These are phyloP conservation scores for Drosophila subquinaria DNA, from an alignment of 2,888 invertebrate species.

Conservation along the genomic window DNA sequence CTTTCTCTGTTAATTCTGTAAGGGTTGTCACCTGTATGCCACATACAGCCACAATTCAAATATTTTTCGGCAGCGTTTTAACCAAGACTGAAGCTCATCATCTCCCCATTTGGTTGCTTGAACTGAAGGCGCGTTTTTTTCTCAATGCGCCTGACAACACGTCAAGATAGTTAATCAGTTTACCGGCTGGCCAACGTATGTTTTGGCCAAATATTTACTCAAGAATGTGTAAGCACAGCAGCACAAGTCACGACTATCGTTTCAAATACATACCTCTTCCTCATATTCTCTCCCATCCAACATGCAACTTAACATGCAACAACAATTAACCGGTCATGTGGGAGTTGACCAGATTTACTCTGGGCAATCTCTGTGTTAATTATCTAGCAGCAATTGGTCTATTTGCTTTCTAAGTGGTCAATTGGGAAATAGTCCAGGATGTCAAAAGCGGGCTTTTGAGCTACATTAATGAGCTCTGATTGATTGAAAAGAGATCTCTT, in stretches of 20 bases:
- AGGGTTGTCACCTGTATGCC: no score
- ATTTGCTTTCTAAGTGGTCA: not conserved
- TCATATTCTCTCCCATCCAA: no score
- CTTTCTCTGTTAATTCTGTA: no score
- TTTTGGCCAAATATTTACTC: conserved; percentile 59
- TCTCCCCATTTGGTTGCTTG: not conserved
- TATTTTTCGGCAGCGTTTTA: conserved; percentile 26
- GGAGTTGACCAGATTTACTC: not conserved
- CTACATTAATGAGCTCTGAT: no score
- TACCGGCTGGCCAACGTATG: conserved; percentile 39
- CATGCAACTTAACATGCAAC: no score
- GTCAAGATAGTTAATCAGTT: conserved; percentile 75
- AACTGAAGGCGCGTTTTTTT: conserved; percentile 53
- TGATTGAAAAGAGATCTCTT: no score
- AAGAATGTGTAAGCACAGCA: conserved; percentile 25
- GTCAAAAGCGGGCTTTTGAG: no score
- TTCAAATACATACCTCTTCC: not conserved
- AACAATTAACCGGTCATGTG: no score
- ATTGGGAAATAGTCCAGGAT: not conserved
- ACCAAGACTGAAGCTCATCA: conserved; percentile 45
- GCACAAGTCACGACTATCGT: conserved; percentile 22
- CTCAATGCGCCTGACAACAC: conserved; percentile 63
- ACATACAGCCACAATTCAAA: no score
- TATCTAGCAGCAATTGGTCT: not conserved
- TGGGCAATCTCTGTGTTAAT: not conserved